Evolutionary conservation across 2,113 vertebrate genomes (phyloP).

Genomic region (Muntiacus muntjak): DNA sequence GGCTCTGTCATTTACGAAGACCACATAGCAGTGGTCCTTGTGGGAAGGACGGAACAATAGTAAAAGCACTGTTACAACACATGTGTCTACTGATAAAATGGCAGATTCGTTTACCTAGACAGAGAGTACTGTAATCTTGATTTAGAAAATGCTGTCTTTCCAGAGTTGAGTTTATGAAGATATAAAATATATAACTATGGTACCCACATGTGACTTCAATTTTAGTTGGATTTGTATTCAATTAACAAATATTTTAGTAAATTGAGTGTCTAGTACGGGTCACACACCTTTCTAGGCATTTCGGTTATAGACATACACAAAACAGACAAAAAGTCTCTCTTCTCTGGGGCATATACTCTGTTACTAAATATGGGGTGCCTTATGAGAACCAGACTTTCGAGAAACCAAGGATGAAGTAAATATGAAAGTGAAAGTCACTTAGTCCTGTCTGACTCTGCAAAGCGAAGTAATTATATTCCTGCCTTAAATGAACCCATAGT

Average conservation of each 20-base stretch:
- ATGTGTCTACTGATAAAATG: background rate
- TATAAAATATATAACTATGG: background rate
- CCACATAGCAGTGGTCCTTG: background rate
- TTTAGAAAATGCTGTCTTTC: constrained; percentile 2
- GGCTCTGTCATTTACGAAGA: background rate
- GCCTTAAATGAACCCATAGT: background rate
- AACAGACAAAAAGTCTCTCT: background rate
- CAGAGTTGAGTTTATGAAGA: background rate
- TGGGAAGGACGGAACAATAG: background rate
- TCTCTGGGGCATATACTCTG: background rate
- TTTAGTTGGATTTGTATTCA: background rate
- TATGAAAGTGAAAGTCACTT: background rate
- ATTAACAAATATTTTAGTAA: background rate
- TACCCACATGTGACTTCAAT: background rate
- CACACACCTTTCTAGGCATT: background rate
- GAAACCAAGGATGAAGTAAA: background rate
- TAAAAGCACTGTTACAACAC: background rate
- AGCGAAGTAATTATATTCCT: background rate
- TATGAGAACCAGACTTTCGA: background rate
- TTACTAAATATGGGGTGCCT: background rate
- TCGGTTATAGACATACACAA: background rate
- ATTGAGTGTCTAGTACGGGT: background rate
- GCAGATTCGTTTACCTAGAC: background rate
- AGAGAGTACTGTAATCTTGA: background rate
- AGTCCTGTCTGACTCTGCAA: background rate